A percentile compares a stretch with the other conserved stretches of the same genome.
phyloP scores from a whole-genome alignment of 1,140 invertebrate species.

The Drosophila nebulosa region DNA sequence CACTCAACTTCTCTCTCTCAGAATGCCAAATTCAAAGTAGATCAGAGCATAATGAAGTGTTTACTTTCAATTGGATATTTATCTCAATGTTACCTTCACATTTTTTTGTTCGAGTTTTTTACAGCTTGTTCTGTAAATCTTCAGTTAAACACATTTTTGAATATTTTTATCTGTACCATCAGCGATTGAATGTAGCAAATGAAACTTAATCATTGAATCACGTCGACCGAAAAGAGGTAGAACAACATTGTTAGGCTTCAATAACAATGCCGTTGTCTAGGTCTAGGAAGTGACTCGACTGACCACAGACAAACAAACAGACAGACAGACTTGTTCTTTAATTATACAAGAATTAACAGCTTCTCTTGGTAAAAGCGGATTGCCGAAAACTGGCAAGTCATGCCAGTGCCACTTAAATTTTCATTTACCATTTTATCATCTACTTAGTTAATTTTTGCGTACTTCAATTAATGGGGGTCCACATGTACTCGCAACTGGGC shows the following conservation, averaged over 20 bases:
- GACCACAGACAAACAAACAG: not conserved
- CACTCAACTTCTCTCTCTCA: not conserved
- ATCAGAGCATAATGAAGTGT: not conserved
- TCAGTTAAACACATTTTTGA: not conserved
- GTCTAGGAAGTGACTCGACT: slow-evolving; percentile 56
- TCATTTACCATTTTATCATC: slow-evolving; percentile 55
- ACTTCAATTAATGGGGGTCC: not conserved
- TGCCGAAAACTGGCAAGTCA: slow-evolving; percentile 54
- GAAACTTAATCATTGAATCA: slow-evolving; percentile 40
- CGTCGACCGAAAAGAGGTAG: slow-evolving; percentile 2
- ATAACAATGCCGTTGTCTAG: slow-evolving; percentile 33
- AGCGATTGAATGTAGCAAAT: not conserved
- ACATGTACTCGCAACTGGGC: slow-evolving; percentile 10
- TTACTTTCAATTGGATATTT: not conserved
- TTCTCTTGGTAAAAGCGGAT: slow-evolving; percentile 58
- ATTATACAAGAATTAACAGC: slow-evolving; percentile 73
- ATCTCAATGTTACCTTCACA: not conserved
- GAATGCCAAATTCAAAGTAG: not conserved
- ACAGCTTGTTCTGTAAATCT: not conserved
- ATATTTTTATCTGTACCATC: not conserved
- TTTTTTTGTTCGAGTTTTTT: not conserved
- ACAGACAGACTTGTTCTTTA: slow-evolving; percentile 57
- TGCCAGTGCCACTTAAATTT: slow-evolving; percentile 40
- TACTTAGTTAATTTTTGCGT: slow-evolving; percentile 16
- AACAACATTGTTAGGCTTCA: slow-evolving; percentile 3